Base-by-base conservation (phyloP, 1,140 invertebrate species). In the Danaus melanippus region DNA sequence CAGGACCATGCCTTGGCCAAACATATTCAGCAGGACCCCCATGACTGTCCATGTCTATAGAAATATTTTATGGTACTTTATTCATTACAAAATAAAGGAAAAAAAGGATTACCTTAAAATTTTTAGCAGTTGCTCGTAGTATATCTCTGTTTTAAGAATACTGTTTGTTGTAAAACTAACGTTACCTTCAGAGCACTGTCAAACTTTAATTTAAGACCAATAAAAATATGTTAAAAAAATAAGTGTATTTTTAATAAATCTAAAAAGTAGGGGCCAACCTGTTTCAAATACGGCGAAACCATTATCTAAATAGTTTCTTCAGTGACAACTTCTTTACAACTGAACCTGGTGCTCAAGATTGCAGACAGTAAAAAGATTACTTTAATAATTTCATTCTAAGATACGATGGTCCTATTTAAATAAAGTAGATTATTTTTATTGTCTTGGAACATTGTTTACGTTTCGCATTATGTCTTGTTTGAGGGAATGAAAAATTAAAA, bases 1-100 rank as follows among this genome's bases (percentile, higher is more conserved):
- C 1, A 82, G 58, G 12, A 77, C 54, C 70, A 79, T 71, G 8
- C 78, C 78, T 44, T 77, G 72, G 0, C 64, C 70, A 11, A 76
- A 0, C 71, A 76, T 76, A 42, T 71, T 78, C 0, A 74, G 17
- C 1, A 76, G 59, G 0, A 78, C 75, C 9, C 67, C 77, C 52
- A 66, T 62, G 9, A 74, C 69, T 4, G 62, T 46, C 72, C 75
- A 80, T 64, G 62, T 60, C 77, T 80, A 57, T 0, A 69, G 55
- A 9, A 11, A 41, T 12, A 15, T 15, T 46, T 11, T 46, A n/a
- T 11, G 12, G 47, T 32, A 32, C 21, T 0, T 32, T 46, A 15
- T 46, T 8, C 21, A 17, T 46, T 46, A 12, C 46, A 46, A 46
- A 46, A 17, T 46, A 12, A 46, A 46, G 8, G 9, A 12, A 46